Base-by-base conservation (phyloP, 2,113 vertebrate genomes). In the Ochotona curzoniae region DNA sequence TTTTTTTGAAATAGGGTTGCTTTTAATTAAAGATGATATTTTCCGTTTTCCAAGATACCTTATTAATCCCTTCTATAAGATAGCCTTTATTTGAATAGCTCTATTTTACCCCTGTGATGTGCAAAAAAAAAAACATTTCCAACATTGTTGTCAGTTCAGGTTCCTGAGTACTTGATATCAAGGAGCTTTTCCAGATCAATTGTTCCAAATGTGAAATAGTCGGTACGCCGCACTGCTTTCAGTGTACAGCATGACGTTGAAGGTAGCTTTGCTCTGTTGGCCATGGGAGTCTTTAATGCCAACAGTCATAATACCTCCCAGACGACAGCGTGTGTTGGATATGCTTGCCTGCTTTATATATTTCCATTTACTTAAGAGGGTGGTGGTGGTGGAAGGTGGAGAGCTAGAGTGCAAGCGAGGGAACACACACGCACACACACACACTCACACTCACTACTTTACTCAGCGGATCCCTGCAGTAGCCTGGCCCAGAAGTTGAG, bases 191-290 rank as follows among this genome's bases (percentile, higher is more conserved):
- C 66, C 30, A 76, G 80, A 20, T 21, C 66, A 57, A 0, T 84
- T 80, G 66, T 91, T 30, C 28, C 17, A 47, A 80, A 13, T 93
- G 84, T 71, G 51, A 84, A 88, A 93, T 44, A 20, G 35, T 87
- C 75, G 90, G 11, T 87, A 75, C 57, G 44, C 61, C 69, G 7
- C 47, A 51, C 6, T 84, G 79, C 21, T 87, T 80, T 88, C 0
- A 84, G 38, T 80, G 74, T 93, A 21, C 28, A 14, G 28, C 38
- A n/a, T 88, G 64, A 25, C 71, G 81, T 92, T 88, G 44, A 88
- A 60, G 9, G 7, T 51, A 88, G 25, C 71, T 15, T 49, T 63
- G 67, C 11, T 91, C 88, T 1, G 18, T 88, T 84, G 10, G 51
- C 81, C 32, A 26, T 73, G 28, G 69, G 7, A 32, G 10, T 81